Evolutionary conservation across 2,888 invertebrate species (phyloP).

Genomic region (Conops quadrifasciatus): DNA sequence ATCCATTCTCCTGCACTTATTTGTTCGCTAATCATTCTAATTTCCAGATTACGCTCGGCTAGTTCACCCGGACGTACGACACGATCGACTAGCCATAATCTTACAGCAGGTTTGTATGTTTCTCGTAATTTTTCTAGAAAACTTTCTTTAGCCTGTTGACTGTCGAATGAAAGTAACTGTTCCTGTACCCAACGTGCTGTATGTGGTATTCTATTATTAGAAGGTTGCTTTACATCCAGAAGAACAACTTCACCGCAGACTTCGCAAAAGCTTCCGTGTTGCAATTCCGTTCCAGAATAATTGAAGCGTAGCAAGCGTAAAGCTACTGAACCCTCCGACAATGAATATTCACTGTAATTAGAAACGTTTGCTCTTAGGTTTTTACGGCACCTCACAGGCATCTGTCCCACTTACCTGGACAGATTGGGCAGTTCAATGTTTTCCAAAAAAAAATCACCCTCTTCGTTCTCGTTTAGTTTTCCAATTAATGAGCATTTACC

Average conservation of each 20-base stretch:
- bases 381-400: not conserved
- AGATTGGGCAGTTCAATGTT: conserved; percentile 55
- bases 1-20: not conserved
- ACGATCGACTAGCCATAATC: conserved; percentile 48
- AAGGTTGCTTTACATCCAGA: conserved; percentile 45
- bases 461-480: conserved; percentile 45
- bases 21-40: conserved; percentile 48
- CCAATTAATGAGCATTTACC: conserved; percentile 60
- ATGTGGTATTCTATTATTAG: conserved; percentile 43
- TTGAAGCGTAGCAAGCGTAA: conserved; percentile 50
- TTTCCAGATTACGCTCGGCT: conserved; percentile 52
- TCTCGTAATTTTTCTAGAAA: conserved; percentile 42
- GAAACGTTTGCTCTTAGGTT: not conserved
- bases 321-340: conserved; percentile 53
- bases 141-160: conserved; percentile 28
- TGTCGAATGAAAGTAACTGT: conserved; percentile 36
- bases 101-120: conserved; percentile 52
- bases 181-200: conserved; percentile 51
- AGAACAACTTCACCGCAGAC: conserved; percentile 56
- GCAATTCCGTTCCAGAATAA: conserved; percentile 42
- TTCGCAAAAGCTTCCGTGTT: conserved; percentile 50
- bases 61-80: conserved; percentile 51
- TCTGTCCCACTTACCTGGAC: conserved; percentile 49
- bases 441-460: conserved; percentile 48
- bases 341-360: conserved; percentile 48